Base-by-base conservation (phyloP, 2,797 vertebrate genomes). In the Poecilia wingei region DNA sequence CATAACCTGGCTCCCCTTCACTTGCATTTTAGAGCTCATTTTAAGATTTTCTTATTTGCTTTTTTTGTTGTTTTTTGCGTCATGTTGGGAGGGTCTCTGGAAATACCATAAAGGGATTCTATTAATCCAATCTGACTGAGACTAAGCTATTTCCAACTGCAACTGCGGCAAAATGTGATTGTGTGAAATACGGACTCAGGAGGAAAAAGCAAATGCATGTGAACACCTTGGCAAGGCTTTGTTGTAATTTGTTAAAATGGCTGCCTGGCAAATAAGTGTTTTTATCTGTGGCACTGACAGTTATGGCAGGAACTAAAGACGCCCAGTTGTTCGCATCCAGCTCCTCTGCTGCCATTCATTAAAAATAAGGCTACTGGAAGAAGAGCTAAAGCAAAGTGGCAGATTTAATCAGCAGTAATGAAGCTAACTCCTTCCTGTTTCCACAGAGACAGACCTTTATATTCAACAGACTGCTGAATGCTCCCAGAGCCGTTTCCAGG, bases 361-460 rank as follows among this genome's bases (percentile, higher is more conserved):
- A 79, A 90, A 82, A 89, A 64, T 18, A 66, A 66, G 66, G 78
- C 3, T 73, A 78, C 80, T 84, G 78, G 79, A 86, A 83, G 86
- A 87, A 87, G 87, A 88, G 90, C 82, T 86, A 53, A 82, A 86
- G 85, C 86, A 89, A 91, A 92, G 84, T 79, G 87, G 80, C 83
- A 83, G 84, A 93, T 93, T 90, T 77, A 93, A 93, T 95, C 88
- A 90, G 64, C 74, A 14, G 73, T 91, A 91, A 95, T 95, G 83
- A 31, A 91, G 87, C 94, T 92, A 93, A 90, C 87, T n/a, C 79
- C 61, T 88, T 82, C 83, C 74, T 25, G 78, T 90, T 91, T 90
- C 88, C 84, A 88, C 78, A 77, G 88, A 82, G 89, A 91, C 41
- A 36, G 72, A 76, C 76, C 82, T 84, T 89, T 49, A 76, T 80